A percentile compares a stretch with the other conserved stretches of the same genome.
These are phyloP conservation scores for Dicyrtoma fusca DNA, from an alignment of 2,888 invertebrate species.

Conservation along the genomic window DNA sequence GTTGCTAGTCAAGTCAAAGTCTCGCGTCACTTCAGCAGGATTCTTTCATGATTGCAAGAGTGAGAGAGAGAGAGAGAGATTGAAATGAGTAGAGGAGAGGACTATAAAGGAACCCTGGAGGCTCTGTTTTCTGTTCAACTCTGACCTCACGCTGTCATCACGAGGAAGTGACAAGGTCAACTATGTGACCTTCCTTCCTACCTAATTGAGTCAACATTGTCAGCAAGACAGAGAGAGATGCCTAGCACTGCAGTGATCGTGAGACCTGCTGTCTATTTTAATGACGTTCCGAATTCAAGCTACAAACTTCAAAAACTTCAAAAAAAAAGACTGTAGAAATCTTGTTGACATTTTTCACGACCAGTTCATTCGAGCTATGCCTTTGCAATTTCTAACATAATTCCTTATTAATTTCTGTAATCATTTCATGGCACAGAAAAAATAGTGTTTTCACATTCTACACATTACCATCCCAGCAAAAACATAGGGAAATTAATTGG, in stretches of 20 bases:
- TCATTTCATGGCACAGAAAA: no score
- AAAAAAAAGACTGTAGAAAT: no score
- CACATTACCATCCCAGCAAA: no score
- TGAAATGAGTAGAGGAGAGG: no score
- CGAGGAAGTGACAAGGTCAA: conserved; percentile 55
- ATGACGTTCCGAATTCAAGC: neutral
- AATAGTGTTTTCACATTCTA: no score
- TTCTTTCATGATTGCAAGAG: neutral
- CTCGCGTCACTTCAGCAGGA: neutral
- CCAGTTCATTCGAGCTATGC: no score
- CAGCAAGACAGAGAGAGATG: neutral
- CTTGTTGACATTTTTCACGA: no score
- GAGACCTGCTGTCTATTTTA: neutral
- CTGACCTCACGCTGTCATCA: conserved; percentile 55
- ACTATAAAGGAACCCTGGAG: conserved; percentile 26
- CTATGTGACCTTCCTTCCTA: conserved; percentile 47
- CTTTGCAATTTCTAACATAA: no score
- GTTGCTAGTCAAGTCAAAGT: no score
- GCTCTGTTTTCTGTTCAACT: conserved; percentile 53
- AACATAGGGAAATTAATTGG: no score
- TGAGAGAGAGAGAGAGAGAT: neutral
- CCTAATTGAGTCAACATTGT: conserved; percentile 48
- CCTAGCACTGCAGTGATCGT: neutral
- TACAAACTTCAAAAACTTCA: no score
- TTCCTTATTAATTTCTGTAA: no score